phyloP scores from a whole-genome alignment of 2,888 invertebrate genomes.

The Chymomyza caudatula region DNA sequence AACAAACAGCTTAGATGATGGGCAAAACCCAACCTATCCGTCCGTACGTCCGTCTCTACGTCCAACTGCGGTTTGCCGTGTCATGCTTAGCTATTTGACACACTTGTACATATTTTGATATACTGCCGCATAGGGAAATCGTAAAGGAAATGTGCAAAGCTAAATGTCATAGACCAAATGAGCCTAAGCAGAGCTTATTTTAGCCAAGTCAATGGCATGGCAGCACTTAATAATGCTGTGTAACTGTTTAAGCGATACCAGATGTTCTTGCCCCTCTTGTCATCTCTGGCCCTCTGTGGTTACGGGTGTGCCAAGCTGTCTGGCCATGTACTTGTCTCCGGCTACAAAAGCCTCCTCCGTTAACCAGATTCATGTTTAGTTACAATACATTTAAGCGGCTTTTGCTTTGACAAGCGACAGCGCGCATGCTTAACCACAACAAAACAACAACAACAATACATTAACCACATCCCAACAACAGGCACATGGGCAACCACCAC shows the following conservation, averaged over 20 bases:
- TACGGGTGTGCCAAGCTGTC: not conserved
- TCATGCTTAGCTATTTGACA: not conserved
- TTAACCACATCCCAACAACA: not conserved
- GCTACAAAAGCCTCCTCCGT: not conserved
- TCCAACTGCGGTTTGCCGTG: not conserved
- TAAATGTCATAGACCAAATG: not conserved
- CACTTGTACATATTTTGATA: not conserved
- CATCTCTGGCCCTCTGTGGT: not conserved
- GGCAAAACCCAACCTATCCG: not conserved
- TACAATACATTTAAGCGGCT: conserved; percentile 12
- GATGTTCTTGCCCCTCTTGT: not conserved
- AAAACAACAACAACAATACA: conserved; percentile 9
- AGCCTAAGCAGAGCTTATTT: not conserved
- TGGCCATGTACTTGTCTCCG: not conserved
- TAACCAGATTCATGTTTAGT: conserved; percentile 2
- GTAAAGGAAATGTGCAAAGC: not conserved
- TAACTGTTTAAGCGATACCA: not conserved
- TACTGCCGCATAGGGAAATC: not conserved
- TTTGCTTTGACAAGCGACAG: not conserved
- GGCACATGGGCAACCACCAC: not conserved
- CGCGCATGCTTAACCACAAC: conserved; percentile 6
- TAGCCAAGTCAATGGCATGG: not conserved
- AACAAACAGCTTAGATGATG: not conserved
- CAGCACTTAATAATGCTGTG: not conserved
- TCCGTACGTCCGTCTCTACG: no score